Conservation (phyloP, 1,140 invertebrate species). For the Alviniconcha marisindica region DNA sequence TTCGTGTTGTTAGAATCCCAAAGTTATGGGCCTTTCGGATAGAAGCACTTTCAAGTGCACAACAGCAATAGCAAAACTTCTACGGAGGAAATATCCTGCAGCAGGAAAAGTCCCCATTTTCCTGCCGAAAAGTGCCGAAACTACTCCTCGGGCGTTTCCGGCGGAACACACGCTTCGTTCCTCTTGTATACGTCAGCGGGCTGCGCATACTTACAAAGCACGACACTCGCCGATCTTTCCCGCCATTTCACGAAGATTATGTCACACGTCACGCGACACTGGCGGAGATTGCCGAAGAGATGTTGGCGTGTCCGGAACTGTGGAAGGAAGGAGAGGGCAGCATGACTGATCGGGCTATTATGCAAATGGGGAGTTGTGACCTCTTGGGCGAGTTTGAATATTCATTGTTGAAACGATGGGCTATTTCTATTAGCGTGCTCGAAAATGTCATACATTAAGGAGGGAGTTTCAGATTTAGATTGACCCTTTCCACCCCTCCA, state of each 20-base stretch:
- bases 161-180: slow-evolving; percentile 23
- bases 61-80: not conserved
- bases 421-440: no score
- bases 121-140: not conserved
- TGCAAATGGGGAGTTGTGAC: not conserved
- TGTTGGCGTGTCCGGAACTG: not conserved
- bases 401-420: no score
- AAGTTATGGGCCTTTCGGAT: not conserved
- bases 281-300: slow-evolving; percentile 28
- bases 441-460: no score
- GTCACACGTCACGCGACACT: slow-evolving; percentile 15
- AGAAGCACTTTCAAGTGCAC: not conserved
- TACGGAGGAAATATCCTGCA: no score
- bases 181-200: not conserved
- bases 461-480: no score
- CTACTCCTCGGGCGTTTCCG: slow-evolving; percentile 15
- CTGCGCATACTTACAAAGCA: slow-evolving; percentile 15
- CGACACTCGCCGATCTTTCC: slow-evolving; percentile 30
- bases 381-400: no score
- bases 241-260: slow-evolving; percentile 36
- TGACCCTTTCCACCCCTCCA: no score
- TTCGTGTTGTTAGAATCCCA: not conserved
- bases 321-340: not conserved
- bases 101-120: not conserved
- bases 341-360: not conserved